Evolutionary conservation across 2,797 vertebrate genomes (phyloP).

Genomic region (Lepidocolaptes lacrymiger): DNA sequence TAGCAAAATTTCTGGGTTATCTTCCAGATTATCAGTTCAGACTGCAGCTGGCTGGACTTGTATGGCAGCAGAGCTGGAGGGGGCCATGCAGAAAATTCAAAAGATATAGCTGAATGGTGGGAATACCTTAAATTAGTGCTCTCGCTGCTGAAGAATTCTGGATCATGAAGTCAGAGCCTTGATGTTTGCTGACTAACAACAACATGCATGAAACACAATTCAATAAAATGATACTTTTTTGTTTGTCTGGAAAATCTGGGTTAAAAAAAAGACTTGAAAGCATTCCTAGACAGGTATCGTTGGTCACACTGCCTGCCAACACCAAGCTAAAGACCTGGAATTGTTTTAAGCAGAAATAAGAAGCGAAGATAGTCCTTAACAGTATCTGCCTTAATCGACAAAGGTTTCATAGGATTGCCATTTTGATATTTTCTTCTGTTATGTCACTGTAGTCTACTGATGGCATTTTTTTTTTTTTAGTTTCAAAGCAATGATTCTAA

Average conservation of each 20-base stretch:
- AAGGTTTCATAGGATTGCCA: neutral
- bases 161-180: neutral
- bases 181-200: neutral
- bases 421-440: neutral
- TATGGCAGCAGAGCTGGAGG: neutral
- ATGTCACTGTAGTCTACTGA: neutral
- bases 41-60: neutral
- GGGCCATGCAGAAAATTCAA: rapidly evolving
- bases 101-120: neutral
- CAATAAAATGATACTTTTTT: neutral
- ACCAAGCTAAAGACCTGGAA: neutral
- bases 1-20: neutral
- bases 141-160: neutral
- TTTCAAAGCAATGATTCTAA: neutral
- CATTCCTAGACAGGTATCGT: neutral
- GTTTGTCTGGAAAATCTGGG: neutral
- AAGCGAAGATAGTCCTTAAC: neutral
- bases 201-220: neutral
- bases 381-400: neutral
- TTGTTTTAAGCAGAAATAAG: neutral
- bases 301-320: neutral
- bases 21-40: neutral
- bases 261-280: neutral
- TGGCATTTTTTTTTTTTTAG: neutral
- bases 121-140: neutral